Base-by-base conservation (phyloP, 1,140 invertebrate species). In the Trichomalopsis sarcophagae region DNA sequence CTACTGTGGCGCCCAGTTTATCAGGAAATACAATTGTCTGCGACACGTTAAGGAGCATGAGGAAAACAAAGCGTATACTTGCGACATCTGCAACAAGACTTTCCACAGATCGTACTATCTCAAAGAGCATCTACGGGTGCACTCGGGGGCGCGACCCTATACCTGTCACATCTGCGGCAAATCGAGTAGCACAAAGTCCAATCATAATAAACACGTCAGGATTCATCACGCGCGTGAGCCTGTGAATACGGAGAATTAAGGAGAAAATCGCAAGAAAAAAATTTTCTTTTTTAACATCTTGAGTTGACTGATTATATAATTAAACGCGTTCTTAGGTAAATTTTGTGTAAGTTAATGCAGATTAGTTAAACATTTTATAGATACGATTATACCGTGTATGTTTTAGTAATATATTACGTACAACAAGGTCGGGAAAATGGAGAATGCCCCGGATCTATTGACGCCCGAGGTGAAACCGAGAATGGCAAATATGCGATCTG, bases 1-100 rank as follows among this genome's bases (percentile, higher is more conserved):
- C 89, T 96, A 97, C 91, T 99, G 98, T 91, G 98, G 97, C 40
- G 97, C 97, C 74, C 96, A 98, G 89, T 99, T 99, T 91, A 98
- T 98, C 80, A 95, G 97, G 30, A 98, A 98, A 90, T 98, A 97
- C 91, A 98, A 98, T 91, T 97, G 98, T 89, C 95, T 98, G 89
- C 95, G 97, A 69, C 98, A 99, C 91, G 96, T 98, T 7, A 95
- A 97, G 66, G 97, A 98, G 89, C 98, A 99, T 92, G 97, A 97
- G 84, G 96, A 96, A 81, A 97, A 96, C 82, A 99, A 99, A 93
- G 96, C 96, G 75, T 98, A 97, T 89, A 96, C 96, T 86, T 99
- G 98, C 92, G 95, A 96, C 87, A 96, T 97, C 82, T 99, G 98
- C 92, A 96, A 96, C 77, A 97, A 98, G 91, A 95, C 95, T 71